Evolutionary conservation across 1,140 invertebrate species (phyloP).

Genomic region (Venturia canescens): DNA sequence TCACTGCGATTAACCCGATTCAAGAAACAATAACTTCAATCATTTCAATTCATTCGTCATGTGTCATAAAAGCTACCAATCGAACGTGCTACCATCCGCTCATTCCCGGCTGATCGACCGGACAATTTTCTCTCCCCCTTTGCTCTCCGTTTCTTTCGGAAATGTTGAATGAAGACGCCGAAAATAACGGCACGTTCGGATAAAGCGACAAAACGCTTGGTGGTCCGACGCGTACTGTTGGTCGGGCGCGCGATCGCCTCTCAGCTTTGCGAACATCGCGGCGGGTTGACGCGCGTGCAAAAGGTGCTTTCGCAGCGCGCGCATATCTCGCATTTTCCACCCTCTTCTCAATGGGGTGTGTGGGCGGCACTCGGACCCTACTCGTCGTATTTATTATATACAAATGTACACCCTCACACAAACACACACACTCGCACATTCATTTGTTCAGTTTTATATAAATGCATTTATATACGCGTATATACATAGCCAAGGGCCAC

Average conservation of each 20-base stretch:
- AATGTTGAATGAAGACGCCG: neutral
- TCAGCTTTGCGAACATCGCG: constrained; percentile 1
- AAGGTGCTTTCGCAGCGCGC: constrained; percentile 24
- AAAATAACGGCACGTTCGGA: neutral
- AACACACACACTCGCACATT: too few relatives aligned
- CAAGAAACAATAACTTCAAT: too few relatives aligned
- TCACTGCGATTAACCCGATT: too few relatives aligned
- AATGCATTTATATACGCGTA: neutral
- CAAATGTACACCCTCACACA: too few relatives aligned
- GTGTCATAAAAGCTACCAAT: too few relatives aligned
- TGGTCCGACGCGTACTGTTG: constrained; percentile 35
- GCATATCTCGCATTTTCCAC: constrained; percentile 28
- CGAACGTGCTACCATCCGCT: too few relatives aligned
- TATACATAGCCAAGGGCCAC: neutral
- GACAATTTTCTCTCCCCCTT: too few relatives aligned
- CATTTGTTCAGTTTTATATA: too few relatives aligned
- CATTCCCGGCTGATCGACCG: too few relatives aligned
- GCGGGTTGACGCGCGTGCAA: constrained; percentile 34
- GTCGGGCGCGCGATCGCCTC: neutral
- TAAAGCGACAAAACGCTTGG: neutral
- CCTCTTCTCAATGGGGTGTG: constrained; percentile 16
- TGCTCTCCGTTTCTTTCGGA: too few relatives aligned
- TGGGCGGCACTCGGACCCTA: constrained; percentile 11
- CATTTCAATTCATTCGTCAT: too few relatives aligned
- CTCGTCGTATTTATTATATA: neutral